Evolutionary conservation across 2,113 vertebrate genomes (phyloP).

Genomic region (Pygoscelis antarcticus): DNA sequence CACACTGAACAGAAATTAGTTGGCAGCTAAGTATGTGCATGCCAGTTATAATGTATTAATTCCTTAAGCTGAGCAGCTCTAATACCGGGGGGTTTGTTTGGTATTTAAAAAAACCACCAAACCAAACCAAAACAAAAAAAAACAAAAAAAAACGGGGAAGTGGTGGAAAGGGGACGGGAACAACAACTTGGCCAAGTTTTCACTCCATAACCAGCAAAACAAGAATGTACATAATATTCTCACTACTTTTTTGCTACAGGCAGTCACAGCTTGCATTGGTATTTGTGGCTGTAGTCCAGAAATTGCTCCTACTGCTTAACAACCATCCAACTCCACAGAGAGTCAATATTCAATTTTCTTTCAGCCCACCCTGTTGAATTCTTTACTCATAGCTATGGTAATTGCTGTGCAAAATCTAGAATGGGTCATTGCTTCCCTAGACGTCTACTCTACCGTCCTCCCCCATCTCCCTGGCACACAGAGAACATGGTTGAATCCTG

Average conservation of each 20-base stretch:
- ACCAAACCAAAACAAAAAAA: no score
- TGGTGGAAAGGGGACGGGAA: no score
- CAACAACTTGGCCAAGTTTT: background rate
- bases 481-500: background rate
- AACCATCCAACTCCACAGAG: background rate
- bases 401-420: background rate
- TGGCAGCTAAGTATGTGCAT: background rate
- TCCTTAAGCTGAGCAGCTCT: background rate
- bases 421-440: background rate
- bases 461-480: background rate
- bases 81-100: accelerated
- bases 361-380: background rate
- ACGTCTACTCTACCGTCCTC: background rate
- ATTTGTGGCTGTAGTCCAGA: background rate
- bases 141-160: no score
- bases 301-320: background rate
- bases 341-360: background rate
- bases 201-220: background rate
- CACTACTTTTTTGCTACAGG: background rate
- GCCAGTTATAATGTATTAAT: background rate
- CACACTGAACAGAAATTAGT: background rate
- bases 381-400: background rate
- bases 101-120: background rate
- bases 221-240: background rate
- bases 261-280: background rate